Conservation (phyloP, 2,888 invertebrate species). For the Eilema depressum region DNA sequence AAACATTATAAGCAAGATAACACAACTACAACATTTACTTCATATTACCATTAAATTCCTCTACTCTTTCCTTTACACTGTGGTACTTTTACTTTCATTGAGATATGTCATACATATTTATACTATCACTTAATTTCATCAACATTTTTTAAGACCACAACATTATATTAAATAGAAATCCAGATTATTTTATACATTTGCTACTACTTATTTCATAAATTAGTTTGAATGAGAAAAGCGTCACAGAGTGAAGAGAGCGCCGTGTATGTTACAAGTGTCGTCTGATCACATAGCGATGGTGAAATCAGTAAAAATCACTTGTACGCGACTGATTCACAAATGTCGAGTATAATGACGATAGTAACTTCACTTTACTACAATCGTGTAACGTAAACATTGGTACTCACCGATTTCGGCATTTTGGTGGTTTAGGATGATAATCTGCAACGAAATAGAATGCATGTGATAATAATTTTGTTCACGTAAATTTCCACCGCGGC, state of each 20-base stretch:
- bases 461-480: constrained; percentile 62
- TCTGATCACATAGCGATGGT: constrained; percentile 76
- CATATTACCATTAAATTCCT: constrained; percentile 39
- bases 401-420: constrained; percentile 90
- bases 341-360: constrained; percentile 15
- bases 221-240: constrained; percentile 34
- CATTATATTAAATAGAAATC: not conserved
- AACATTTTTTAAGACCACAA: not conserved
- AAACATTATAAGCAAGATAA: constrained; percentile 46
- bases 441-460: constrained; percentile 74
- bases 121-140: constrained; percentile 15
- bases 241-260: constrained; percentile 57
- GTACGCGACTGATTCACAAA: constrained; percentile 44
- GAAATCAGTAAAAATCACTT: constrained; percentile 76
- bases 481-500: constrained; percentile 60
- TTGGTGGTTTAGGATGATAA: constrained; percentile 84
- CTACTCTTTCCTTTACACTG: constrained; percentile 15
- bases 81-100: constrained; percentile 45
- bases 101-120: constrained; percentile 37
- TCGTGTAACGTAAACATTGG: constrained; percentile 47
- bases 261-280: constrained; percentile 57
- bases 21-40: constrained; percentile 28
- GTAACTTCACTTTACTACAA: constrained; percentile 32
- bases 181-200: not conserved
- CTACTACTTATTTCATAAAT: constrained; percentile 10